Base-by-base conservation (phyloP, 1,140 invertebrate species). In the Rhagoletis zephyria region DNA sequence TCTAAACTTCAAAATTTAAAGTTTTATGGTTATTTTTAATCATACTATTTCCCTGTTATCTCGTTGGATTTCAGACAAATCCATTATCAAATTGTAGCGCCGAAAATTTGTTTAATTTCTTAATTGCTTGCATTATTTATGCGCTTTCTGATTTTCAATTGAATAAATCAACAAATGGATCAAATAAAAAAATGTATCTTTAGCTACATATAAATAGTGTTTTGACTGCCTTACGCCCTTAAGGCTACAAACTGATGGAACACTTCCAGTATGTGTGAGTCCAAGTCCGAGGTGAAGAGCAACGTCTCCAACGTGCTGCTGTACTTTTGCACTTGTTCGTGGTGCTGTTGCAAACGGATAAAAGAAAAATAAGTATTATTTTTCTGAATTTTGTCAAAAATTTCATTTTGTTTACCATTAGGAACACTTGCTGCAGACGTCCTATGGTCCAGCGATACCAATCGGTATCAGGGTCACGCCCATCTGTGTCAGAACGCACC, bases 391-490 rank as follows among this genome's bases (percentile, higher is more conserved):
- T 56, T 56, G 10, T 56, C 5, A 10, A 56, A 56, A 56, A 56
- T 56, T 56, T 42, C 4, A 14, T 63, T 63, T 12, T 1, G 16
- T 42, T 96, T 94, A 99, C 98, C 93, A 96, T 95, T 87, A 99
- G 94, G 92, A 99, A 99, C 40, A 99, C 97, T 95, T 99, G 97
- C 89, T 98, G 97, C 14, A 99, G 94, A 89, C 98, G 94, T 87
- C 98, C 98, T 90, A 99, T 96, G 1, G 98, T 98, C 97, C 97
- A 99, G 90, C 96, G 96, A 94, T 99, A 99, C 98, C 98, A 99
- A 92, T 97, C 95, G n/a, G 97, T 99, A 92, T 97, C 97, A 90
- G 97, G 98, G 93, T 98, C 97, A 88, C 96, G 95, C 19, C 96
- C 97, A 93, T 99, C 97, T 4, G 97, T 97, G 93, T 99, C 98